A percentile compares a stretch with the other conserved stretches of the same genome.
Conservation (phyloP, 2,113 vertebrate species). For the Hydrochoerus hydrochaeris region DNA sequence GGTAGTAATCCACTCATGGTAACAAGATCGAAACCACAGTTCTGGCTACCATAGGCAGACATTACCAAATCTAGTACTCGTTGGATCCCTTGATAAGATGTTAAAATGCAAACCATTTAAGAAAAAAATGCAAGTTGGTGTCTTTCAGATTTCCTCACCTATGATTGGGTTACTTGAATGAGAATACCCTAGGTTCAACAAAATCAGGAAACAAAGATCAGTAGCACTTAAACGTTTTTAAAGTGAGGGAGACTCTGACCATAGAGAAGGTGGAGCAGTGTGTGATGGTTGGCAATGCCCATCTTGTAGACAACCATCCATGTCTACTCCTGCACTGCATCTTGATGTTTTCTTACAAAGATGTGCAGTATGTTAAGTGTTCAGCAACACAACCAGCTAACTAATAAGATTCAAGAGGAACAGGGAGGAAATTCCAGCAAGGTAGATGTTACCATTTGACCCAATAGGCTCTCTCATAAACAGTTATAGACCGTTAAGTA, state of each 20-base stretch:
- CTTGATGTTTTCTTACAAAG: not conserved
- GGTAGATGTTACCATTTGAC: not conserved
- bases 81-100: not conserved
- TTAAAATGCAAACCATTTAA: not conserved
- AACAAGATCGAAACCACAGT: not conserved
- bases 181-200: not conserved
- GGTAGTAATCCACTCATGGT: not conserved
- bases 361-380: not conserved
- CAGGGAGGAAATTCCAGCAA: not conserved
- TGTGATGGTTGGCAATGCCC: not conserved
- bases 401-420: not conserved
- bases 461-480: not conserved
- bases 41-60: not conserved
- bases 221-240: not conserved
- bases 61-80: not conserved
- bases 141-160: not conserved
- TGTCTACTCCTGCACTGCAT: not conserved
- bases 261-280: not conserved
- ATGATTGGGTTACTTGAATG: not conserved
- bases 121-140: not conserved
- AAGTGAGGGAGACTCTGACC: not conserved
- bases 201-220: not conserved
- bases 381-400: not conserved
- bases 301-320: not conserved
- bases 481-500: not conserved